Evolutionary conservation across 1,140 invertebrate genomes (phyloP).

Genomic region (Cyrtorhinus lividipennis): DNA sequence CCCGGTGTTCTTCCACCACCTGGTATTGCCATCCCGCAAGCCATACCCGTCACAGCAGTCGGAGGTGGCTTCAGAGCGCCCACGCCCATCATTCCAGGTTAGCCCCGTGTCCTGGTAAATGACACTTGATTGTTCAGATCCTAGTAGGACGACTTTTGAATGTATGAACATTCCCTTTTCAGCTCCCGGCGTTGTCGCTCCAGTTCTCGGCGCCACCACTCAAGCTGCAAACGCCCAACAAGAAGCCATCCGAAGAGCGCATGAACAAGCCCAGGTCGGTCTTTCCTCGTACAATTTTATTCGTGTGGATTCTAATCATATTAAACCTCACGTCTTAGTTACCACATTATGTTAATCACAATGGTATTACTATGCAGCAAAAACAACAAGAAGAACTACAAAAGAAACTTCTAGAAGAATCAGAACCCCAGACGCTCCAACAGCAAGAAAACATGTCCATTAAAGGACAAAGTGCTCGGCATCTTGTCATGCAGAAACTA

Average conservation of each 20-base stretch:
- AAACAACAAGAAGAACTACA: slow-evolving; percentile 73
- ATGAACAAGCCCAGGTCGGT: slow-evolving; percentile 39
- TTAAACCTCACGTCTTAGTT: no score
- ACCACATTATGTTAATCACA: no score
- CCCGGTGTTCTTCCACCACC: slow-evolving; percentile 31
- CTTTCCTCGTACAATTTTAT: no score
- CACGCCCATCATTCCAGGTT: slow-evolving; percentile 24
- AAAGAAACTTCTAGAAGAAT: slow-evolving; percentile 73
- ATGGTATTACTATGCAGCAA: no score
- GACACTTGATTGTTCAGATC: neutral
- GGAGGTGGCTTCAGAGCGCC: slow-evolving; percentile 30
- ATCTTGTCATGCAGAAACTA: slow-evolving; percentile 96
- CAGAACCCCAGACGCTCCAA: slow-evolving; percentile 80
- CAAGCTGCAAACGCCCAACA: slow-evolving; percentile 21
- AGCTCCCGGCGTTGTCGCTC: slow-evolving; percentile 34
- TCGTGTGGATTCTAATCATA: no score
- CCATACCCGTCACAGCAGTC: slow-evolving; percentile 4
- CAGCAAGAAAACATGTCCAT: slow-evolving; percentile 97
- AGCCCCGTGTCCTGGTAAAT: neutral
- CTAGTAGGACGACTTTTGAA: neutral
- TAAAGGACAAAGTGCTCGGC: slow-evolving; percentile 89
- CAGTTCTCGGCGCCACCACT: slow-evolving; percentile 29
- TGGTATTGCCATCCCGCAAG: slow-evolving; percentile 45
- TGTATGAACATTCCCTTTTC: neutral
- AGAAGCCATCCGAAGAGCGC: slow-evolving; percentile 43